Percentiles rank a stretch among this genome's conserved stretches.
Conservation (phyloP, 1,140 invertebrate genomes). For the Psix sp. region DNA sequence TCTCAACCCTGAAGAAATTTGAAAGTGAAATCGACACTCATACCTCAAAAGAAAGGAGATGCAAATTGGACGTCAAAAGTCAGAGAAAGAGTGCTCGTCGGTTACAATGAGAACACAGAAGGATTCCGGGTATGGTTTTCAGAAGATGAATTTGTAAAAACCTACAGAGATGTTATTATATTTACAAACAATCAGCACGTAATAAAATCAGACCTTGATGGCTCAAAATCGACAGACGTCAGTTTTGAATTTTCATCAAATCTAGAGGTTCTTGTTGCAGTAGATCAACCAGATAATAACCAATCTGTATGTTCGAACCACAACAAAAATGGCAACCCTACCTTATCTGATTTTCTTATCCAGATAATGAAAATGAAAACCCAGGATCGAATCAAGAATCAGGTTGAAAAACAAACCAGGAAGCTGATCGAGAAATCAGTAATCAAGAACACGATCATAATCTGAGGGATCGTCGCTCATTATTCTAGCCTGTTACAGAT, state of each 20-base stretch:
- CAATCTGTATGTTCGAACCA: neutral
- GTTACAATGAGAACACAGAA: slow-evolving; percentile 8
- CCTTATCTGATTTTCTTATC: neutral
- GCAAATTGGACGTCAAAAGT: slow-evolving; percentile 27
- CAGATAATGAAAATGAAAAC: neutral
- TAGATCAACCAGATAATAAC: neutral
- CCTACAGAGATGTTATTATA: slow-evolving; percentile 18
- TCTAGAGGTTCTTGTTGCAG: neutral
- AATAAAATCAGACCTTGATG: neutral
- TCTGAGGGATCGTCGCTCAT: neutral
- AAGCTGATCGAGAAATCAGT: neutral
- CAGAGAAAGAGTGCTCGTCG: slow-evolving; percentile 11
- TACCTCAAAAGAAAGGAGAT: neutral
- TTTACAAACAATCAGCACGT: slow-evolving; percentile 24
- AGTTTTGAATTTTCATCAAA: too few relatives aligned
- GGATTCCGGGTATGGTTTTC: slow-evolving; percentile 21
- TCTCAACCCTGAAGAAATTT: slow-evolving; percentile 65
- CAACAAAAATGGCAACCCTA: too few relatives aligned
- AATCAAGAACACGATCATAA: neutral
- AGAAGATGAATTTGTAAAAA: slow-evolving; percentile 3
- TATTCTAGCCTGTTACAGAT: neutral
- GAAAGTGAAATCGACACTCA: neutral
- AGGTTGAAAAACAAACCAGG: neutral
- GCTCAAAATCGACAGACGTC: too few relatives aligned
- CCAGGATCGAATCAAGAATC: neutral